phyloP scores from a whole-genome alignment of 2,113 vertebrate genomes.

The Cottus gobio region DNA sequence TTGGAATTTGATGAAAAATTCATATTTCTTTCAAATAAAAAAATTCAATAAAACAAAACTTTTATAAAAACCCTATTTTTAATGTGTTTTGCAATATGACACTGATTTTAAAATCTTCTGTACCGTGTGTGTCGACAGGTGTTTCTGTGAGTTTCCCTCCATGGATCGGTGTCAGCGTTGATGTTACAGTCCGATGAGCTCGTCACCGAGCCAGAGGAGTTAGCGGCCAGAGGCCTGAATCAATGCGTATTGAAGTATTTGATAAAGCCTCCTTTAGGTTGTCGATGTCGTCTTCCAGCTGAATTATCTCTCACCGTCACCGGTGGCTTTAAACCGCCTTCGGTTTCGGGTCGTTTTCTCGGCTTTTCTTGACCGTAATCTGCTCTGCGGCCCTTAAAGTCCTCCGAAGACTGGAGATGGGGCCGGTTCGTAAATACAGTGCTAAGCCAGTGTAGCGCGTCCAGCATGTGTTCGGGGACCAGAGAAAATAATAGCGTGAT shows the following conservation, averaged over 20 bases:
- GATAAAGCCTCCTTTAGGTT: slow-evolving; percentile 31
- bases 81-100: neutral
- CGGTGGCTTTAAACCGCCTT: slow-evolving; percentile 24
- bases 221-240: slow-evolving; percentile 12
- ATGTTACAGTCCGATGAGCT: neutral
- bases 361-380: slow-evolving; percentile 44
- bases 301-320: neutral
- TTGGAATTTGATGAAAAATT: too few species aligned
- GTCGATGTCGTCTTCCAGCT: slow-evolving; percentile 4
- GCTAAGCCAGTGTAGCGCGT: slow-evolving; percentile 40
- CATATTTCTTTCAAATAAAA: too few species aligned
- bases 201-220: slow-evolving; percentile 6
- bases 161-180: neutral
- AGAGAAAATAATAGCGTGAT: slow-evolving; percentile 61
- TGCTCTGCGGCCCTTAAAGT: slow-evolving; percentile 46
- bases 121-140: neutral
- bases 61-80: too few species aligned
- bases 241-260: slow-evolving; percentile 25
- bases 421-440: slow-evolving; percentile 66
- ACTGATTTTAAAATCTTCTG: neutral
- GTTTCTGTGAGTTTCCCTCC: neutral
- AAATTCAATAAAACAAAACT: too few species aligned
- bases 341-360: slow-evolving; percentile 26
- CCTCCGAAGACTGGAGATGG: slow-evolving; percentile 43
- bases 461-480: slow-evolving; percentile 66